These are phyloP conservation scores for Drosophila sechellia DNA, from an alignment of 1,140 invertebrate genomes.

Conservation along the genomic window DNA sequence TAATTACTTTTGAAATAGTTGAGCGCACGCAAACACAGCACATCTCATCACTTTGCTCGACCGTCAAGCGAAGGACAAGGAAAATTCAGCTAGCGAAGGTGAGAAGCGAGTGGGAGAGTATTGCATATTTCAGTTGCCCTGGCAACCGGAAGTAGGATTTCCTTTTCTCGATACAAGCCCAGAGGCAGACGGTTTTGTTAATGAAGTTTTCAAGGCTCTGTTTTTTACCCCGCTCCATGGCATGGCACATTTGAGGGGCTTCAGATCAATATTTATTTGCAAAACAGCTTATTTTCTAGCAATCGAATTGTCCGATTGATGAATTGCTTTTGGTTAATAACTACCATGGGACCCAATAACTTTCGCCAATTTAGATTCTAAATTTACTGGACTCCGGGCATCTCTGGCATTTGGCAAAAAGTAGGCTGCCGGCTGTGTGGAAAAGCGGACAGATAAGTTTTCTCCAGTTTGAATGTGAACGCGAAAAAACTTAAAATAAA, in stretches of 20 bases:
- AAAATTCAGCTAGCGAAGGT: neutral
- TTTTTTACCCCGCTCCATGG: neutral
- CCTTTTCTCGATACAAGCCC: too few relatives aligned
- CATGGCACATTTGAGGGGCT: neutral
- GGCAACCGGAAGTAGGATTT: conserved; percentile 63
- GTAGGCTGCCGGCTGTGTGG: too few relatives aligned
- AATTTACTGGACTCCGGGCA: conserved; percentile 5
- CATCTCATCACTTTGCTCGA: conserved; percentile 5
- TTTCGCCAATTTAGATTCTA: too few relatives aligned
- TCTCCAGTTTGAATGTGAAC: conserved; percentile 23
- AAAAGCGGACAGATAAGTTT: conserved; percentile 5
- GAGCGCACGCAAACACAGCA: conserved; percentile 39
- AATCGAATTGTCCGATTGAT: too few relatives aligned
- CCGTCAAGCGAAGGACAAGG: conserved; percentile 3
- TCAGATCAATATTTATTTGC: conserved; percentile 25
- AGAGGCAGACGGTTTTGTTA: neutral
- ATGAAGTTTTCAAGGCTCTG: conserved; percentile 56
- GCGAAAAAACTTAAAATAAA: conserved; percentile 12
- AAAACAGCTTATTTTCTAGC: neutral
- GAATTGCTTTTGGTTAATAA: too few relatives aligned
- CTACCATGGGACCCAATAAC: too few relatives aligned
- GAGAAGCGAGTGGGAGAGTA: conserved; percentile 1
- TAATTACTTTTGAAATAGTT: conserved; percentile 81
- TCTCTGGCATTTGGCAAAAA: conserved; percentile 1
- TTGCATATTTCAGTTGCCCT: conserved; percentile 44